Base-by-base conservation (phyloP, 2,888 invertebrate genomes). In the Tupiocoris notatus region DNA sequence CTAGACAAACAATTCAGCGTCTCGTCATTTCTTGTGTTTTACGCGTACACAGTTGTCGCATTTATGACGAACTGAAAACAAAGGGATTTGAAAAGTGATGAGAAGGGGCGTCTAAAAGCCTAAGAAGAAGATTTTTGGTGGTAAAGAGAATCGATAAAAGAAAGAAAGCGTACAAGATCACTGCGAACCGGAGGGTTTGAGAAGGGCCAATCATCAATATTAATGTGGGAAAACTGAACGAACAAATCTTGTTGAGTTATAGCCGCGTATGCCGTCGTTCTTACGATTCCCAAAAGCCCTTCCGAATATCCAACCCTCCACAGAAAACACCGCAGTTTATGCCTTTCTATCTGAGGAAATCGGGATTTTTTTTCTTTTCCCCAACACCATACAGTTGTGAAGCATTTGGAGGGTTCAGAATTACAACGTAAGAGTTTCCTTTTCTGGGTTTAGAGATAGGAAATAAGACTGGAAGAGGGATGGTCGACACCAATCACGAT, bases 201-300 rank as follows among this genome's bases (percentile, higher is more conserved):
- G 18, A 17, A 17, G 59, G 16, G 59, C 3, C 17, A 18, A 18
- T 59, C 63, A 73, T 73, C 73, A 73, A 73, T 73, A 73, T 70
- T 70, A 70, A 70, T 62, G 73, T n/a, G 65, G 21, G 73, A 21
- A 21, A 73, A 73, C 39, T 17, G 18, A 18, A 39, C 39, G 73
- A 59, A 73, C 73, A 73, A 73, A 73, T 73, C 73, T 73, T 73
- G 73, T 73, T 73, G 73, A 73, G 73, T 73, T 73, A 73, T 73
- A 62, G 63, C 6, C 39, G 39, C 39, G 39, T 39, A 39, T 39
- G 12, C 39, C 39, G 3, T 39, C 39, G 3, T 39, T 39, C 39
- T 3, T 39, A 39, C 39, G 39, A 39, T 39, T 12, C n/a, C n/a
- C n/a, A n/a, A n/a, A n/a, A n/a, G n/a, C n/a, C n/a, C n/a, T n/a